Evolutionary conservation across 1,140 invertebrate genomes (phyloP).

Genomic region (Orchesella cincta): DNA sequence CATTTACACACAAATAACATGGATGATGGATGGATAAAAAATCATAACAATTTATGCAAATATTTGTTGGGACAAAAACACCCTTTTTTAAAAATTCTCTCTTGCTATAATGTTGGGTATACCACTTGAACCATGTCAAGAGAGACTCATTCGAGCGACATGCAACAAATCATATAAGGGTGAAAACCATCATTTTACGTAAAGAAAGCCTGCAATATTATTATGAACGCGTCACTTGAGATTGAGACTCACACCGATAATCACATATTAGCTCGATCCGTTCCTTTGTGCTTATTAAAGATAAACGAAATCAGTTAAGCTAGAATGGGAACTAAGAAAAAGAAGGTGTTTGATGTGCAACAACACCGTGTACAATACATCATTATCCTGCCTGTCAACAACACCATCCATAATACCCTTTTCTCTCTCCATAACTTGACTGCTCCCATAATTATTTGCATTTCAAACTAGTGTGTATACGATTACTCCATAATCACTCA

Average conservation of each 20-base stretch:
- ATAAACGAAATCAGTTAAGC: background rate
- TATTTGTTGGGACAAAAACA: too few relatives aligned
- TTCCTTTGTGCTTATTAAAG: background rate
- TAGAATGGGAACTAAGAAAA: background rate
- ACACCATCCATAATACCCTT: background rate
- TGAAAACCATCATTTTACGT: too few relatives aligned
- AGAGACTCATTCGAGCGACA: too few relatives aligned
- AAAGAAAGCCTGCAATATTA: too few relatives aligned
- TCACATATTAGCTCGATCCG: background rate
- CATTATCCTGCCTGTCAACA: background rate
- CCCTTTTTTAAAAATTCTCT: too few relatives aligned
- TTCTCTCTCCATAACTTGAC: too few relatives aligned
- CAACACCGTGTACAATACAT: too few relatives aligned
- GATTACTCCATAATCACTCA: constrained; percentile 6
- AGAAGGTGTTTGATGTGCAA: background rate
- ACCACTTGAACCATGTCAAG: too few relatives aligned
- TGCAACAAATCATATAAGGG: too few relatives aligned
- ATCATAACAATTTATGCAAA: background rate
- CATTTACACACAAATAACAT: background rate
- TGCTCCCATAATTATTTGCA: constrained; percentile 4
- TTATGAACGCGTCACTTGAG: too few relatives aligned
- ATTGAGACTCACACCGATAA: too few relatives aligned
- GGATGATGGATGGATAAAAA: background rate
- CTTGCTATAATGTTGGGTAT: too few relatives aligned
- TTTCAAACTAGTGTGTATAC: background rate